These are phyloP conservation scores for Danio choprae DNA, from an alignment of 2,797 vertebrate genomes.

Conservation along the genomic window DNA sequence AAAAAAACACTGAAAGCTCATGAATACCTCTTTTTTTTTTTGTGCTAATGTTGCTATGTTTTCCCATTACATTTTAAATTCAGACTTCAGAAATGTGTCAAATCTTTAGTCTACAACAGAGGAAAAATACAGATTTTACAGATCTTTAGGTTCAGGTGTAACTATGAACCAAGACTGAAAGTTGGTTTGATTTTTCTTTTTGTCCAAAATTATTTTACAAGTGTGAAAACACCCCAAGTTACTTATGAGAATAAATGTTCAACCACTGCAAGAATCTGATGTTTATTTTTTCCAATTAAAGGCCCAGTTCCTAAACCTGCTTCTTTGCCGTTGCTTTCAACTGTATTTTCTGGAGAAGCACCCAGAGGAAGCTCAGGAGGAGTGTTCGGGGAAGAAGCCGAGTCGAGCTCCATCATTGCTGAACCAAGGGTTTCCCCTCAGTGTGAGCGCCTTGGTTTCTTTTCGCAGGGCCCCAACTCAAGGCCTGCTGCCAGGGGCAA, in stretches of 20 bases:
- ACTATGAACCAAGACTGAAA: no score
- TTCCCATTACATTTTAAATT: no score
- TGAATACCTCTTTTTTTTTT: no score
- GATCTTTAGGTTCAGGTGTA: no score
- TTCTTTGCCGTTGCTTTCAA: constrained; percentile 96
- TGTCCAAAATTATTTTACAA: no score
- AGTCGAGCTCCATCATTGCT: constrained; percentile 77
- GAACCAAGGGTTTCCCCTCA: constrained; percentile 89
- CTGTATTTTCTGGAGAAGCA: constrained; percentile 86
- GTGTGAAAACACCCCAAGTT: not conserved
- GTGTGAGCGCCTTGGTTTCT: constrained; percentile 91
- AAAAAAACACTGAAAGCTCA: no score
- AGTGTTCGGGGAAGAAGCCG: constrained; percentile 54
- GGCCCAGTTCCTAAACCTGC: constrained; percentile 90
- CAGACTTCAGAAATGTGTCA: no score
- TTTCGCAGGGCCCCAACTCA: constrained; percentile 86
- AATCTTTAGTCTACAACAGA: no score
- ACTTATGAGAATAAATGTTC: not conserved
- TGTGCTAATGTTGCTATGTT: no score
- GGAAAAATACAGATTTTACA: no score
- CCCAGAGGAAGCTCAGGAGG: constrained; percentile 81
- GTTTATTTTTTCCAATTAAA: constrained; percentile 56
- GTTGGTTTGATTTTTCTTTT: no score
- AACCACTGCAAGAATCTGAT: not conserved
- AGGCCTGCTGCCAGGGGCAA: constrained; percentile 72